These are phyloP conservation scores for Callopanchax toddi DNA, from an alignment of 2,113 vertebrate genomes.

Conservation along the genomic window DNA sequence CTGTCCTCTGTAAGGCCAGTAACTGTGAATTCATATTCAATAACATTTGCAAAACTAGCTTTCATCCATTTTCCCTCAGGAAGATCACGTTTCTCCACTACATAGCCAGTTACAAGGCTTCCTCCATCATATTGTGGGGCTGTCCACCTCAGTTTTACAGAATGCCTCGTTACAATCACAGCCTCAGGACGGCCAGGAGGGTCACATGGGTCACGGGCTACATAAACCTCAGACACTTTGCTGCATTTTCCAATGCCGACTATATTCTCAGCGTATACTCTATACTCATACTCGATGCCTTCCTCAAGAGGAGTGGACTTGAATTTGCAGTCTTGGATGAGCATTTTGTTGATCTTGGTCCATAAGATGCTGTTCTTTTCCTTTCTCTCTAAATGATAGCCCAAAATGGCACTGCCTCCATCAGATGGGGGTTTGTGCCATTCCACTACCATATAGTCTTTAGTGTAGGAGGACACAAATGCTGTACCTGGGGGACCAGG, in stretches of 20 bases:
- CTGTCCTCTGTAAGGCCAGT: slow-evolving; percentile 92
- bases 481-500: slow-evolving; percentile 96
- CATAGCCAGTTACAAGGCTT: slow-evolving; percentile 92
- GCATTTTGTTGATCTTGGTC: slow-evolving; percentile 95
- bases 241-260: slow-evolving; percentile 94
- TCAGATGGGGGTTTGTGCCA: slow-evolving; percentile 97
- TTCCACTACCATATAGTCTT: slow-evolving; percentile 93
- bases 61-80: slow-evolving; percentile 99
- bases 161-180: slow-evolving; percentile 91
- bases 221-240: slow-evolving; percentile 93
- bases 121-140: slow-evolving; percentile 94
- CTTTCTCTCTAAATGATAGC: slow-evolving; percentile 96
- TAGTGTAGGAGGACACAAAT: slow-evolving; percentile 86
- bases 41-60: slow-evolving; percentile 94
- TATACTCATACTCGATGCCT: slow-evolving; percentile 97
- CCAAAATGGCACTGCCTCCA: slow-evolving; percentile 92
- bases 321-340: slow-evolving; percentile 92
- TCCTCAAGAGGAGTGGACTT: slow-evolving; percentile 94
- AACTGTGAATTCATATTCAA: slow-evolving; percentile 92
- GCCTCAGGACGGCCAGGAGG: slow-evolving; percentile 92
- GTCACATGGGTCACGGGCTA: slow-evolving; percentile 95
- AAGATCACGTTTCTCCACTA: slow-evolving; percentile 95
- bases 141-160: slow-evolving; percentile 91
- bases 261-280: slow-evolving; percentile 96
- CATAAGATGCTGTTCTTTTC: slow-evolving; percentile 98